Base-by-base conservation (phyloP, 2,113 vertebrate species). In the Sorex araneus region DNA sequence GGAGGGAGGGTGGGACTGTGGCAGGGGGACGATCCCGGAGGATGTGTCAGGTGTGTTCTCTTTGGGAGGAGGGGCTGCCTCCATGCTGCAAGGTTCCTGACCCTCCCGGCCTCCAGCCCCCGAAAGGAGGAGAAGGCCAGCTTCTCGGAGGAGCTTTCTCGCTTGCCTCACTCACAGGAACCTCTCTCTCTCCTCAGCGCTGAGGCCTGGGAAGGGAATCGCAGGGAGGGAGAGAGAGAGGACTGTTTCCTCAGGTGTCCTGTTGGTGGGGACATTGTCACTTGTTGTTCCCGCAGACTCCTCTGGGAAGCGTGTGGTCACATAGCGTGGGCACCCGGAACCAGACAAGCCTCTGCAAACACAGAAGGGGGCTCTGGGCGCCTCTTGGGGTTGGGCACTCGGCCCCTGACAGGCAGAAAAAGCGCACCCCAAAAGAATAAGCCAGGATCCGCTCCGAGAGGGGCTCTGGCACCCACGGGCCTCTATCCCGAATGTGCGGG, bases 231-330 rank as follows among this genome's bases (percentile, higher is more conserved):
- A 87, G 57, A 83, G 69, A n/a, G 40, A 40, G 40, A 40, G 40
- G 30, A 75, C 64, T 92, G 85, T 79, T 96, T 93, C 96, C 92
- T 92, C 89, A 67, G 92, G 94, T 95, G 86, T 95, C 95, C 95
- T 95, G 95, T 95, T 90, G 96, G 95, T 95, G 96, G 94, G 95
- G 95, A 96, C 95, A 95, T 91, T 96, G 96, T 91, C 94, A 95
- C 92, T 96, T 95, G 70, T 80, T 89, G 95, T 95, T 94, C n/a
- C 45, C 67, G 84, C 64, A 73, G 77, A 74, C 63, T 89, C 54
- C 85, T 92, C 32, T 30, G 45, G 73, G 86, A 91, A 70, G 34
- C 23, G n/a, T 70, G 23, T 54, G 9, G 16, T 19, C 1, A 6
- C 21, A 43, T 3, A 60, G 3, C 28, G 67, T 11, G 16, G 4